A percentile compares a stretch with the other conserved stretches of the same genome.
Conservation (phyloP, 1,140 invertebrate species). For the Zaprionus capensis region DNA sequence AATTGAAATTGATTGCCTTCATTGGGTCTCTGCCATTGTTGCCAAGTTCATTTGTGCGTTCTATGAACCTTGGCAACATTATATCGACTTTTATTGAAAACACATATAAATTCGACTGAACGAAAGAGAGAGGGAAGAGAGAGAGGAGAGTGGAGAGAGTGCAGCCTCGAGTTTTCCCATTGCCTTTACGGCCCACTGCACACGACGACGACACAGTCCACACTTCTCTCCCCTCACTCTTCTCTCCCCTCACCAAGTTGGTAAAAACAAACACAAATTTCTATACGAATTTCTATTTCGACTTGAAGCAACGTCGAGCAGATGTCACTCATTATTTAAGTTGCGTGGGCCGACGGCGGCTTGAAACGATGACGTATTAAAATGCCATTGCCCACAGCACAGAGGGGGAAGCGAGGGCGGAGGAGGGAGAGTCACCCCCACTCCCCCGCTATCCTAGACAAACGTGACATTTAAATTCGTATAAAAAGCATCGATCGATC, state of each 20-base stretch:
- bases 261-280: constrained; percentile 78
- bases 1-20: constrained; percentile 82
- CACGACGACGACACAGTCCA: constrained; percentile 34
- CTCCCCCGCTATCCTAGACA: constrained; percentile 15
- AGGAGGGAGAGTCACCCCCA: constrained; percentile 7
- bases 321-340: constrained; percentile 77
- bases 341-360: constrained; percentile 63
- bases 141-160: not conserved
- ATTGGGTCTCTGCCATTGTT: constrained; percentile 54
- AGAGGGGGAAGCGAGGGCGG: not conserved
- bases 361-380: constrained; percentile 80
- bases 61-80: constrained; percentile 80
- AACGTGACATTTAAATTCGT: constrained; percentile 81
- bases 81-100: constrained; percentile 80
- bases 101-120: constrained; percentile 68
- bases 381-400: constrained; percentile 60
- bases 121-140: not conserved
- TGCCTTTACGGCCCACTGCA: constrained; percentile 66
- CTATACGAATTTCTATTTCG: constrained; percentile 60
- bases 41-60: constrained; percentile 78
- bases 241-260: constrained; percentile 45
- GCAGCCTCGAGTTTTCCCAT: constrained; percentile 49
- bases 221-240: not conserved
- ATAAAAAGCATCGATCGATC: constrained; percentile 80
- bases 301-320: constrained; percentile 57